Percentiles rank a stretch among this genome's conserved stretches.
These are phyloP conservation scores for Plebejus melissa DNA, from an alignment of 2,888 invertebrate species.

Conservation along the genomic window DNA sequence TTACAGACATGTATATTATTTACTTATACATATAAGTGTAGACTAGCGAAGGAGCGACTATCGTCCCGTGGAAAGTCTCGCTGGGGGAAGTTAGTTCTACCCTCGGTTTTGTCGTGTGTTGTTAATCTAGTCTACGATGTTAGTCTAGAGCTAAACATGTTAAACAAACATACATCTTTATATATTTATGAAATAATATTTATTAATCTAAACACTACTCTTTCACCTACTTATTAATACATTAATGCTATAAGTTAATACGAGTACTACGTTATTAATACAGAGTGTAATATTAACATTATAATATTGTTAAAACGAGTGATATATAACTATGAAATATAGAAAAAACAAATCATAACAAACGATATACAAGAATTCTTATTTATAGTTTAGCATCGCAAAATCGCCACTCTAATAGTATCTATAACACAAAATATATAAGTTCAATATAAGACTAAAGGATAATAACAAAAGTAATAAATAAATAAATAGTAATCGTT, in stretches of 20 bases:
- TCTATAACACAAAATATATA: constrained; percentile 35
- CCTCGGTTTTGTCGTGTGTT: constrained; percentile 52
- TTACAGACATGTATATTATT: constrained; percentile 48
- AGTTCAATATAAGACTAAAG: constrained; percentile 36
- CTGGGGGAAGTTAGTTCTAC: constrained; percentile 70
- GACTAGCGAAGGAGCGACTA: background rate
- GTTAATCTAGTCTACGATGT: constrained; percentile 77
- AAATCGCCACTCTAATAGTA: constrained; percentile 33
- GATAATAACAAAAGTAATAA: constrained; percentile 42
- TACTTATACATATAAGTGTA: constrained; percentile 32
- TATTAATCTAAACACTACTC: constrained; percentile 74
- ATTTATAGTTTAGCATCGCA: constrained; percentile 12
- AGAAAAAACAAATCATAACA: constrained; percentile 56
- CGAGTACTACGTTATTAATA: constrained; percentile 58
- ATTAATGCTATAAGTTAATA: constrained; percentile 72
- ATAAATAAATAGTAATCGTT: constrained; percentile 43
- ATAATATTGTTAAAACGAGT: constrained; percentile 55
- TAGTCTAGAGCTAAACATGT: constrained; percentile 78
- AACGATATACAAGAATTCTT: constrained; percentile 49
- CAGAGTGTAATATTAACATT: constrained; percentile 48
- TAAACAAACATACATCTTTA: constrained; percentile 77
- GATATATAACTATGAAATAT: constrained; percentile 51
- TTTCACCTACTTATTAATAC: constrained; percentile 71
- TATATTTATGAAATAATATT: constrained; percentile 75
- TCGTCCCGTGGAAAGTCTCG: constrained; percentile 48